These are phyloP conservation scores for Machimus atricapillus DNA, from an alignment of 2,888 invertebrate species.

Conservation along the genomic window DNA sequence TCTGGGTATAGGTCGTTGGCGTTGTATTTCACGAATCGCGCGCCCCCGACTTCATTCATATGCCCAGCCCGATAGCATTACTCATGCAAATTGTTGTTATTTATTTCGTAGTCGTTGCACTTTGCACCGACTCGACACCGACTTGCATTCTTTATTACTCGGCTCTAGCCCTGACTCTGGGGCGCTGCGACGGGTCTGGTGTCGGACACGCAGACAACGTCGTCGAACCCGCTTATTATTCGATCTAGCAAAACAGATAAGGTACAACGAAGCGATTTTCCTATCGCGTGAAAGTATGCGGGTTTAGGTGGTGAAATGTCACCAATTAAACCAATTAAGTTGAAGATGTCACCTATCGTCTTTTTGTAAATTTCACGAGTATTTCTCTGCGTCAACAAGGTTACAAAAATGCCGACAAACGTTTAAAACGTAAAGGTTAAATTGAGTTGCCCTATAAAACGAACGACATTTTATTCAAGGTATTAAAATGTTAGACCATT, in stretches of 20 bases:
- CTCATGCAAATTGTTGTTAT: constrained; percentile 20
- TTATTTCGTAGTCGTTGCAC: neutral
- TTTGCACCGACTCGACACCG: neutral
- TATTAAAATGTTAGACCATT: neutral
- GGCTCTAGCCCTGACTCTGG: neutral
- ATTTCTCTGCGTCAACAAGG: neutral
- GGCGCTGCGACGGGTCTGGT: neutral
- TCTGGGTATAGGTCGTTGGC: constrained; percentile 33
- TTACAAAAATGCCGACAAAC: neutral
- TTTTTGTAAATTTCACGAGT: neutral
- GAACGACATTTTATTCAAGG: neutral
- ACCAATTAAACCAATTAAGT: neutral
- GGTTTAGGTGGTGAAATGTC: neutral
- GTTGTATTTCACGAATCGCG: constrained; percentile 19
- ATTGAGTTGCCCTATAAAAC: neutral
- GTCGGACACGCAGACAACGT: neutral
- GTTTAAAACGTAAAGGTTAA: neutral
- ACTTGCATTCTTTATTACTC: neutral
- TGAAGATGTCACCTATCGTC: neutral
- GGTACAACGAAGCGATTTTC: neutral
- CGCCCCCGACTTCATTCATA: constrained; percentile 40
- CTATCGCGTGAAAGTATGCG: neutral
- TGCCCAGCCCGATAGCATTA: constrained; percentile 11
- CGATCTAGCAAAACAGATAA: neutral
- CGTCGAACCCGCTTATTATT: neutral